Percentiles rank a stretch among this genome's conserved stretches.
Evolutionary conservation across 2,797 vertebrate genomes (phyloP).

Genomic region (Eulemur albifrons): DNA sequence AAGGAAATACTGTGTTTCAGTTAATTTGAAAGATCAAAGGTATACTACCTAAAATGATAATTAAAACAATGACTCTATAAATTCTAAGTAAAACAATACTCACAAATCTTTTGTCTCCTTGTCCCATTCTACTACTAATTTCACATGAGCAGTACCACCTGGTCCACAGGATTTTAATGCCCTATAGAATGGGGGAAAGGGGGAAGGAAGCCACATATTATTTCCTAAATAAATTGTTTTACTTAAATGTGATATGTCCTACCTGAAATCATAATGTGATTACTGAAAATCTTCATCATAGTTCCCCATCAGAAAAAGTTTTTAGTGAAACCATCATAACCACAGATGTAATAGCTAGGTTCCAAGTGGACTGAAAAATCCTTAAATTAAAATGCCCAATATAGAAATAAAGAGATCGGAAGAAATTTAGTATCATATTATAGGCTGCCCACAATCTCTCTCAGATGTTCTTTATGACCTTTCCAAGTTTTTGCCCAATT

Average conservation of each 20-base stretch:
- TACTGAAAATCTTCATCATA: background rate
- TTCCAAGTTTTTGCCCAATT: background rate
- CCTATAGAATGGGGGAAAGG: slow-evolving; percentile 80
- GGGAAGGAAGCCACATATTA: slow-evolving; percentile 35
- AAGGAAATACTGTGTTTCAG: background rate
- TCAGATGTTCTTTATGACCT: background rate
- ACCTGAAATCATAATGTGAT: background rate
- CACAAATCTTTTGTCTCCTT: slow-evolving; percentile 99
- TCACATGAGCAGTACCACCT: slow-evolving; percentile 96
- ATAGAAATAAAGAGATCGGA: background rate
- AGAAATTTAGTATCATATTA: background rate
- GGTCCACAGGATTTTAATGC: slow-evolving; percentile 97
- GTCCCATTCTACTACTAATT: slow-evolving; percentile 99
- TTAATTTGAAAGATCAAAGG: background rate
- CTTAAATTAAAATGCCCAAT: slow-evolving; percentile 12
- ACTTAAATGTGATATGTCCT: background rate
- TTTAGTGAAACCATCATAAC: background rate
- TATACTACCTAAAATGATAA: background rate
- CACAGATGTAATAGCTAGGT: background rate
- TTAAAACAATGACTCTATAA: background rate
- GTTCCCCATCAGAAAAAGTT: background rate
- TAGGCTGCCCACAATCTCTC: background rate
- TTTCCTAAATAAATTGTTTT: background rate
- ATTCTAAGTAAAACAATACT: slow-evolving; percentile 81
- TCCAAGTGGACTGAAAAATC: background rate